Base-by-base conservation (phyloP, 2,888 invertebrate species). In the Drosophila mimetica region DNA sequence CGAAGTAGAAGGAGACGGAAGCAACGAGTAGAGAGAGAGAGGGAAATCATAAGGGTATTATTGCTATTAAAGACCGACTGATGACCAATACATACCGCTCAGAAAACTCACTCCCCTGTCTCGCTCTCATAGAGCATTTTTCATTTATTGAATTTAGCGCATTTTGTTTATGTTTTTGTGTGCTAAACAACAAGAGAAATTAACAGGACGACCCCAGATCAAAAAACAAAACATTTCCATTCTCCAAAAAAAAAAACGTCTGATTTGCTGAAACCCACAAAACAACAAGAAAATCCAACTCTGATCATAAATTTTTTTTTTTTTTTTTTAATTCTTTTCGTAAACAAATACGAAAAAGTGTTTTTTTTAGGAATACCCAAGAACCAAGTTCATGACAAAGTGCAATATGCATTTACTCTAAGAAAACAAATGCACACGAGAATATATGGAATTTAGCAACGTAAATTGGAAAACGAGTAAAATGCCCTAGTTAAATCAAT, bases 371-470 rank as follows among this genome's bases (percentile, higher is more conserved):
- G 36, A 41, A 64, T 70, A 46, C 60, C 69, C 64, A 66, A 70
- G 81, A 81, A 81, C 85, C 61, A 81, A 81, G 85, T 81, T 81
- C 81, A 71, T 47, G 66, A 61, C 46, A 73, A 79, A 79, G 81
- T 81, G 81, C 81, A 81, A 81, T 81, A 84, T 84, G 79, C 77
- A 73, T 79, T 81, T 63, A 63, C 59, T 67, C 52, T 66, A 69
- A 77, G 66, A 72, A 69, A 60, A 51, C 48, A 37, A 52, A 65
- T 74, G 59, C 61, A 39, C 41, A 50, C 25, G 14, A 34, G 14
- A 34, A 20, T 14, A 25, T 37, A 11, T 30, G n/a, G 20, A 36
- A 28, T 34, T 28, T 42, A 28, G 55, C 55, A 34, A 28, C 54
- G 34, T 54, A 16, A 58, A 41, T 58, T 52, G 41, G n/a, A 14